A percentile compares a stretch with the other conserved stretches of the same genome.
Conservation (phyloP, 2,888 invertebrate genomes). For the Aporophyla lueneburgensis region DNA sequence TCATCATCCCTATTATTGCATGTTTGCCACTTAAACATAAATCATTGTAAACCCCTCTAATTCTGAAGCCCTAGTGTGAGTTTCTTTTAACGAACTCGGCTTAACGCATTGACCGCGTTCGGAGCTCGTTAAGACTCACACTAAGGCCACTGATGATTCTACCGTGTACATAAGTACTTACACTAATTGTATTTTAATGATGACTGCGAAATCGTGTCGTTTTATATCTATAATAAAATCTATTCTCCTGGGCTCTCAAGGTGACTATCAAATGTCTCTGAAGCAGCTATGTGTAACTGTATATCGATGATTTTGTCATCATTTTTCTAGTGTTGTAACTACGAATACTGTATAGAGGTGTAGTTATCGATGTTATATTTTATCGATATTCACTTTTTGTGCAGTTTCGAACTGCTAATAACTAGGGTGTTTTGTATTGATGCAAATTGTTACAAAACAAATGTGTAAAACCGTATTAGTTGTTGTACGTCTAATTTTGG, state of each 20-base stretch:
- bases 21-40: background rate
- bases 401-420: conserved; percentile 20
- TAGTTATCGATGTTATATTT: conserved; percentile 15
- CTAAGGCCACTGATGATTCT: background rate
- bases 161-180: background rate
- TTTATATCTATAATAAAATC: conserved; percentile 1
- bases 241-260: background rate
- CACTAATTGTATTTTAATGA: conserved; percentile 17
- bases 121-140: too few species aligned
- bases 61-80: background rate
- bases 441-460: conserved; percentile 12
- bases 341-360: background rate
- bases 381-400: conserved; percentile 37
- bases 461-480: background rate
- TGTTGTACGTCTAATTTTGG: conserved; percentile 2
- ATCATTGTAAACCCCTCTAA: conserved; percentile 5
- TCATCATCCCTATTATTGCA: background rate
- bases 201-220: conserved; percentile 7
- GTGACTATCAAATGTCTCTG: background rate
- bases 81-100: too few species aligned
- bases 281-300: background rate
- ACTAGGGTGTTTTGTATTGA: conserved; percentile 2
- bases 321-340: conserved; percentile 18
- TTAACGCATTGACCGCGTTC: too few species aligned
- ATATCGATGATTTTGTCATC: background rate